phyloP scores from a whole-genome alignment of 2,888 invertebrate species.

The Drosophila kambysellisi region DNA sequence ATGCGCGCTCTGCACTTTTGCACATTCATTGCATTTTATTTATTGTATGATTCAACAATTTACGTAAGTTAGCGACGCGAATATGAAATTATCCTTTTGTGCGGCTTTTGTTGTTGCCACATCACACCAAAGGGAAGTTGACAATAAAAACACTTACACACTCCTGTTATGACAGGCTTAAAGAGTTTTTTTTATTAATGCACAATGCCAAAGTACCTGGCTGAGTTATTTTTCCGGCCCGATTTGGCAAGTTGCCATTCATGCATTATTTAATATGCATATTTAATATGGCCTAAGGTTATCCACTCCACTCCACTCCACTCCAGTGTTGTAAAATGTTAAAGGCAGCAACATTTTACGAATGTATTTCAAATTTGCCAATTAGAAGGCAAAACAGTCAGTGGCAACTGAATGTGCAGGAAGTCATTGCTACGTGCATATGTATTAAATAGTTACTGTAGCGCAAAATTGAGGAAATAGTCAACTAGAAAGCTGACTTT shows the following conservation, averaged over 20 bases:
- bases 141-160: conserved; percentile 62
- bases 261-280: conserved; percentile 33
- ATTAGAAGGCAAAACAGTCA: conserved; percentile 13
- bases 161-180: conserved; percentile 50
- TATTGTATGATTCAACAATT: conserved; percentile 74
- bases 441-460: conserved; percentile 7
- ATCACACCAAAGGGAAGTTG: conserved; percentile 45
- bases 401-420: neutral
- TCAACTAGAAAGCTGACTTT: conserved; percentile 51
- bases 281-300: conserved; percentile 37
- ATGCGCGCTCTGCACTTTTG: conserved; percentile 63
- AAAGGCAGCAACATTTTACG: neutral
- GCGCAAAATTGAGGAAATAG: conserved; percentile 53
- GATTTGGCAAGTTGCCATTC: conserved; percentile 46
- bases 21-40: conserved; percentile 72
- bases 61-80: conserved; percentile 71
- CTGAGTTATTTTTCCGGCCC: conserved; percentile 45
- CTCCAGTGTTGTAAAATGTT: conserved; percentile 2
- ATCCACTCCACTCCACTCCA: neutral
- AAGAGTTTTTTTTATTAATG: conserved; percentile 39
- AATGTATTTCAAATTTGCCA: conserved; percentile 15
- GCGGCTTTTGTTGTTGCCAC: conserved; percentile 4
- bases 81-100: conserved; percentile 70
- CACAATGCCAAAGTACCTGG: conserved; percentile 58
- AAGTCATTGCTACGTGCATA: neutral